These are phyloP conservation scores for Rhagoletis zephyria DNA, from an alignment of 1,140 invertebrate genomes.

Conservation along the genomic window DNA sequence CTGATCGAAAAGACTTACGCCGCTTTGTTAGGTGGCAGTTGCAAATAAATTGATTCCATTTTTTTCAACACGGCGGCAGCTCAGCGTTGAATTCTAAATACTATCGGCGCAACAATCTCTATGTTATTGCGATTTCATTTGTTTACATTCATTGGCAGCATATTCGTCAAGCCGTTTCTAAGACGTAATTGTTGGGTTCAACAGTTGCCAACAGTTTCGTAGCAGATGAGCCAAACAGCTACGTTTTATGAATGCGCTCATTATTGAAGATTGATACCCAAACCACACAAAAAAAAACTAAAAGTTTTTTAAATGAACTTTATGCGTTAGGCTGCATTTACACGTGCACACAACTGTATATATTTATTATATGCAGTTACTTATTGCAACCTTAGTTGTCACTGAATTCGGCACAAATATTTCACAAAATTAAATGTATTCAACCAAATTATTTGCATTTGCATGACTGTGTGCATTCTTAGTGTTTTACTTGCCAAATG, in stretches of 20 bases:
- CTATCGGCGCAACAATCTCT: too few species aligned
- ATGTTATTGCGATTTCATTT: too few species aligned
- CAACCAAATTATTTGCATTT: constrained; percentile 12
- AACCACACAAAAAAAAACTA: background rate
- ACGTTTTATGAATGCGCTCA: background rate
- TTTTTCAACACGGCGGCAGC: too few species aligned
- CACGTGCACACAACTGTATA: background rate
- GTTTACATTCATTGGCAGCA: too few species aligned
- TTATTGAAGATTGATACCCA: background rate
- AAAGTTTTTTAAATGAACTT: background rate
- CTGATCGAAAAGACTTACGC: too few species aligned
- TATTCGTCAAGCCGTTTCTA: too few species aligned
- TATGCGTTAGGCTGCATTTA: background rate
- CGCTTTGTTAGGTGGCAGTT: too few species aligned
- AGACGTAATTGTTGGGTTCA: too few species aligned
- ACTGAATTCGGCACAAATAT: constrained; percentile 12
- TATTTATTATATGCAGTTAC: background rate
- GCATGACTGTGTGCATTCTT: background rate
- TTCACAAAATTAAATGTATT: background rate
- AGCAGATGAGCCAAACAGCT: too few species aligned
- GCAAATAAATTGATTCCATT: too few species aligned
- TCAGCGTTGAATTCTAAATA: too few species aligned
- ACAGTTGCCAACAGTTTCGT: too few species aligned
- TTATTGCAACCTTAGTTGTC: constrained; percentile 8
- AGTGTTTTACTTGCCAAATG: background rate